Conservation (phyloP, 2,888 invertebrate genomes). For the Drosophila kuntzei region DNA sequence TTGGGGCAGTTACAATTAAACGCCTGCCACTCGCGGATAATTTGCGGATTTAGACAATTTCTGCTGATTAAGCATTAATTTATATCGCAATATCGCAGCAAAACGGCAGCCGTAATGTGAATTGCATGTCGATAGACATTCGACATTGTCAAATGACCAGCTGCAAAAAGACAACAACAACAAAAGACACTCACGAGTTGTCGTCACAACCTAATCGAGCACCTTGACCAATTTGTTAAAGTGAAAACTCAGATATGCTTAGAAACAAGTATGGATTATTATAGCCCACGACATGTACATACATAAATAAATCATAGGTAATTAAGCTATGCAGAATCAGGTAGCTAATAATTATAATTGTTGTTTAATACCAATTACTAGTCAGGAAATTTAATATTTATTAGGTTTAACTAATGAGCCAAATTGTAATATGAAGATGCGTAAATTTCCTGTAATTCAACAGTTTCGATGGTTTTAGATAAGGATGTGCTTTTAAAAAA, state of each 20-base stretch:
- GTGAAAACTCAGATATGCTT: slow-evolving; percentile 63
- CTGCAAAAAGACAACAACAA: slow-evolving; percentile 37
- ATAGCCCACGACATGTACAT: slow-evolving; percentile 13
- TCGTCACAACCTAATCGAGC: slow-evolving; percentile 54
- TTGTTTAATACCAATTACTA: background rate
- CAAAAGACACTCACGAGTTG: slow-evolving; percentile 53
- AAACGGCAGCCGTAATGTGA: slow-evolving; percentile 58
- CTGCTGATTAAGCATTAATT: slow-evolving; percentile 81
- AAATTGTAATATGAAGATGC: background rate
- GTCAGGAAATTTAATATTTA: background rate
- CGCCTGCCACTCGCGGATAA: slow-evolving; percentile 73
- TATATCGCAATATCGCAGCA: slow-evolving; percentile 44
- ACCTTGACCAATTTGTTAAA: slow-evolving; percentile 74
- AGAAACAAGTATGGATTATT: slow-evolving; percentile 12
- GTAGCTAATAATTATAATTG: background rate
- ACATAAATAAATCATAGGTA: background rate
- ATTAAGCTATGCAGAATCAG: background rate
- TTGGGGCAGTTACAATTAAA: slow-evolving; percentile 76
- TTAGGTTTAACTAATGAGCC: background rate
- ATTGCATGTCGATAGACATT: slow-evolving; percentile 53
- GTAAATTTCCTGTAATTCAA: background rate
- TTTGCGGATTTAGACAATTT: slow-evolving; percentile 77
- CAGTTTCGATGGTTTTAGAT: too few species aligned
- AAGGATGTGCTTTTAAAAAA: too few species aligned
- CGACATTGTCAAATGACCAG: slow-evolving; percentile 55